Percentiles rank a stretch among this genome's conserved stretches.
These are phyloP conservation scores for Heliconius ethilla DNA, from an alignment of 2,888 invertebrate genomes.

Conservation along the genomic window DNA sequence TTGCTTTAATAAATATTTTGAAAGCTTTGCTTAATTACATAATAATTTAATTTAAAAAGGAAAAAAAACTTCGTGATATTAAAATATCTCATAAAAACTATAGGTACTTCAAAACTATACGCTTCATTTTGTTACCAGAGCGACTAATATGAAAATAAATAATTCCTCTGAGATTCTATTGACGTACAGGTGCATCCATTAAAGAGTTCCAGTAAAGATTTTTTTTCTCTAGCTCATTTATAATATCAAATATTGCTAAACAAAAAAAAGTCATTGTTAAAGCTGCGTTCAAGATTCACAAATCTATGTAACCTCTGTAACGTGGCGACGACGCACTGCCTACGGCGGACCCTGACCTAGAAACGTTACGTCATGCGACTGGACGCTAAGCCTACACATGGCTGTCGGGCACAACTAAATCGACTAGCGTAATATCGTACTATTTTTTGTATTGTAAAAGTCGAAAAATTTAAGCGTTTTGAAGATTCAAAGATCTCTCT, in stretches of 20 bases:
- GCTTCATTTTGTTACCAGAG: too few species aligned
- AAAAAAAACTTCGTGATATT: not conserved
- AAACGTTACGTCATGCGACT: constrained; percentile 62
- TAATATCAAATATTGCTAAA: not conserved
- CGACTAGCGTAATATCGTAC: not conserved
- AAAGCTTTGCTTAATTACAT: not conserved
- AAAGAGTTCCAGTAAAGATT: too few species aligned
- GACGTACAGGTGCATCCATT: too few species aligned
- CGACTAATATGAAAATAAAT: too few species aligned
- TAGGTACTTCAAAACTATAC: too few species aligned
- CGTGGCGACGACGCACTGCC: constrained; percentile 45
- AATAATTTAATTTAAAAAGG: not conserved
- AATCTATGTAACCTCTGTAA: constrained; percentile 31
- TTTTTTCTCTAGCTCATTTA: too few species aligned
- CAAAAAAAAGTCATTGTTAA: constrained; percentile 2
- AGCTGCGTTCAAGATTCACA: constrained; percentile 18
- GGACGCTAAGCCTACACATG: constrained; percentile 39
- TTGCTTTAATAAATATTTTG: not conserved
- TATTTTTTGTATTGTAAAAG: not conserved
- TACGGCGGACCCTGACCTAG: constrained; percentile 66
- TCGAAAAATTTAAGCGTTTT: too few species aligned
- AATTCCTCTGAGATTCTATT: too few species aligned
- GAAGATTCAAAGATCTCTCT: too few species aligned
- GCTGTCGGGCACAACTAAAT: constrained; percentile 21
- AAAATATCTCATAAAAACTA: not conserved